Conservation (phyloP, 1,140 invertebrate species). For the Antheraea mylitta region DNA sequence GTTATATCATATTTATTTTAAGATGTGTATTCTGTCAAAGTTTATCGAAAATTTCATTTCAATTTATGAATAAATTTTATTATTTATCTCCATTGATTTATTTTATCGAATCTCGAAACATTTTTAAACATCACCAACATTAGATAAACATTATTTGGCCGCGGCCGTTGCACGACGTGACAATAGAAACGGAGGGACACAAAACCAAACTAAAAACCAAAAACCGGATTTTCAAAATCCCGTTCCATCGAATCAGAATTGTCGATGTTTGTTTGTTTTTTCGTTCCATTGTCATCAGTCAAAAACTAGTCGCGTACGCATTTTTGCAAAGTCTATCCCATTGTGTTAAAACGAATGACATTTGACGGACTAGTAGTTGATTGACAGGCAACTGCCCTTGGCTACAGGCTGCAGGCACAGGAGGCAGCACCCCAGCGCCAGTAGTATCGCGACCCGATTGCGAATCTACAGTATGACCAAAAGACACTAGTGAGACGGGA, state of each 20-base stretch:
- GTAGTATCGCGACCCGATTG: neutral
- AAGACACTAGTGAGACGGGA: conserved; percentile 26
- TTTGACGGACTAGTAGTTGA: conserved; percentile 56
- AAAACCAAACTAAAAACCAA: conserved; percentile 54
- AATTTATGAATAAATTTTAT: neutral
- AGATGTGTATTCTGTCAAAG: neutral
- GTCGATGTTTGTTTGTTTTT: conserved; percentile 77
- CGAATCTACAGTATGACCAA: neutral
- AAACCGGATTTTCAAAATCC: conserved; percentile 78
- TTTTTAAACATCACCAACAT: conserved; percentile 22
- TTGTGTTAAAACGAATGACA: conserved; percentile 69
- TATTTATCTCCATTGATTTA: neutral
- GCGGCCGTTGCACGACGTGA: conserved; percentile 44
- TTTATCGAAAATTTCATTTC: neutral
- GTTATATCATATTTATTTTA: neutral
- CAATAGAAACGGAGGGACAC: conserved; percentile 51
- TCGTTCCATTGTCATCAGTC: conserved; percentile 61
- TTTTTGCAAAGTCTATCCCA: conserved; percentile 72
- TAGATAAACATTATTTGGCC: conserved; percentile 45
- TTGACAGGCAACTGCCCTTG: conserved; percentile 1
- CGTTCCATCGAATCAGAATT: conserved; percentile 67
- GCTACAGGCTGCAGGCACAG: neutral
- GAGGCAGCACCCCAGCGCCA: neutral
- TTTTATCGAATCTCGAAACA: conserved; percentile 11
- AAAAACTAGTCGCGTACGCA: conserved; percentile 58